Conservation (phyloP, 2,797 vertebrate genomes). For the Parauchenoglanis ngamensis region DNA sequence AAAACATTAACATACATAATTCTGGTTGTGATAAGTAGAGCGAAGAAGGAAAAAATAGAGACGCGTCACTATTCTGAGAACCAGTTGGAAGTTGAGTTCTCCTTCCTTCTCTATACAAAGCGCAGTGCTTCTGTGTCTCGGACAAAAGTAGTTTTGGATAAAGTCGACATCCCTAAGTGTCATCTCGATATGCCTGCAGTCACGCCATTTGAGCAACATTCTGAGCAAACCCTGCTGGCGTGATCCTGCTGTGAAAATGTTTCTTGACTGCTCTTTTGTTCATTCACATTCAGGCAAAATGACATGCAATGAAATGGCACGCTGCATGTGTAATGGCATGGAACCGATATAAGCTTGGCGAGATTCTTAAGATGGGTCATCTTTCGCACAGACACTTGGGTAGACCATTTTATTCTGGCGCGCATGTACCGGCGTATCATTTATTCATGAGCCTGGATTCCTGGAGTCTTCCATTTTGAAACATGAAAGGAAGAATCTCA, state of each 20-base stretch:
- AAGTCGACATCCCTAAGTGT: neutral
- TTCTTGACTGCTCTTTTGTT: neutral
- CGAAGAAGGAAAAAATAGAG: neutral
- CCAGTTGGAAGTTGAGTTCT: neutral
- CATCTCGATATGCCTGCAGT: neutral
- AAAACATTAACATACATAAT: neutral
- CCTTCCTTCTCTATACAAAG: neutral
- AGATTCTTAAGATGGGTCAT: slow-evolving; percentile 8
- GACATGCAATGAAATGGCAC: neutral
- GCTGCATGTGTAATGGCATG: neutral
- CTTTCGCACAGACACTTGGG: slow-evolving; percentile 28
- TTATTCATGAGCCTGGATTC: slow-evolving; percentile 30
- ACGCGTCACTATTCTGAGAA: neutral
- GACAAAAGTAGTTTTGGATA: neutral
- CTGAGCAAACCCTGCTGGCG: neutral
- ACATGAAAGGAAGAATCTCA: neutral
- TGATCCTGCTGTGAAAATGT: slow-evolving; percentile 11
- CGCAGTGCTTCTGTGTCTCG: neutral
- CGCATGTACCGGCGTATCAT: slow-evolving; percentile 11
- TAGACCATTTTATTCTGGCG: slow-evolving; percentile 15
- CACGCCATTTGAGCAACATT: neutral
- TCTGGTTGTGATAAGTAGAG: neutral
- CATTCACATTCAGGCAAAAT: neutral
- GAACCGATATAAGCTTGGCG: neutral
- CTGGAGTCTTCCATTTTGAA: neutral